Conservation (phyloP, 2,797 vertebrate genomes). For the Lepus oiostolus region DNA sequence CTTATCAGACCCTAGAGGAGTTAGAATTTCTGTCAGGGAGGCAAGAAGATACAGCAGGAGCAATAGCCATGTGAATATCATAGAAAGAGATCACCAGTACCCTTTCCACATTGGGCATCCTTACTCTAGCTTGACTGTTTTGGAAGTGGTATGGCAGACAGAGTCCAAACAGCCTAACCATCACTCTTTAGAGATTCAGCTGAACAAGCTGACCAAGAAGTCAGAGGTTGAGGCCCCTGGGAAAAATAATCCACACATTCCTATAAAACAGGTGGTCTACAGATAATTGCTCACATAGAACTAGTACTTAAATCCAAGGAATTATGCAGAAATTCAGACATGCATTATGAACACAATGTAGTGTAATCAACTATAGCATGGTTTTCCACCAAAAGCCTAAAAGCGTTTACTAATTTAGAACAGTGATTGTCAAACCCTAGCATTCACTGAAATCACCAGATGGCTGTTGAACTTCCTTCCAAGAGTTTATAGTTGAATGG, state of each 20-base stretch:
- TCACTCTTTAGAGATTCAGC: neutral
- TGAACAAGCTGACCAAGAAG: neutral
- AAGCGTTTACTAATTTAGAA: neutral
- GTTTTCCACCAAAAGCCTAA: neutral
- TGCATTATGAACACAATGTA: too few species aligned
- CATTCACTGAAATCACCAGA: neutral
- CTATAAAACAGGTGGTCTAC: neutral
- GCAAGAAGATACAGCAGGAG: neutral
- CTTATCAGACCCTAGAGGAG: neutral
- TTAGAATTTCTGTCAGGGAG: neutral
- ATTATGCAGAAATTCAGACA: neutral
- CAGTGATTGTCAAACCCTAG: neutral
- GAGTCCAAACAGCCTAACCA: neutral
- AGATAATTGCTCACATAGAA: neutral
- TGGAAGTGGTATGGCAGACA: neutral
- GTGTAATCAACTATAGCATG: neutral
- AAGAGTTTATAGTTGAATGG: neutral
- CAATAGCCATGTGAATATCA: neutral
- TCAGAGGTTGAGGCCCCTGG: neutral
- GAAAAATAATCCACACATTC: neutral
- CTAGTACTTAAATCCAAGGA: constrained; percentile 5
- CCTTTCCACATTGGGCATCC: neutral
- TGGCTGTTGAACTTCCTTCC: neutral
- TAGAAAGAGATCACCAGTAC: neutral
- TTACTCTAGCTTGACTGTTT: neutral